Evolutionary conservation across 2,113 vertebrate genomes (phyloP).

Genomic region (Climacteris rufus): DNA sequence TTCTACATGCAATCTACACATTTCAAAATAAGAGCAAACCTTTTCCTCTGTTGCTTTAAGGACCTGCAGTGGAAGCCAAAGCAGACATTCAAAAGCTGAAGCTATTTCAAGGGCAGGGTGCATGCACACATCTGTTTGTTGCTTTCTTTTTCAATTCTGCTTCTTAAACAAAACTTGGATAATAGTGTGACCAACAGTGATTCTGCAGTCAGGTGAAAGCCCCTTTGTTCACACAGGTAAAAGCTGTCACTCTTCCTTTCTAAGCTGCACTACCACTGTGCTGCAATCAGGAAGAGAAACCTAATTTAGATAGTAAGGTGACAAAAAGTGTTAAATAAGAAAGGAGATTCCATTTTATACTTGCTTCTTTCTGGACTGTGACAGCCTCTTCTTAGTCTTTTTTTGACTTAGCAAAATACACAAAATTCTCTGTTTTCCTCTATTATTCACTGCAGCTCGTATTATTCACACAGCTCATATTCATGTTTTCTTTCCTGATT

Average conservation of each 20-base stretch:
- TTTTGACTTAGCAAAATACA: background rate
- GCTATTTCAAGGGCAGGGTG: background rate
- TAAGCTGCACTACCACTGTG: background rate
- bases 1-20: background rate
- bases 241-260: background rate
- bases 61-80: background rate
- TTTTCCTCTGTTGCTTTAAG: background rate
- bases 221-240: background rate
- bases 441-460: background rate
- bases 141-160: background rate
- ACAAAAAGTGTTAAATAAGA: background rate
- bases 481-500: background rate
- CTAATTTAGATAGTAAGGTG: background rate
- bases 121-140: background rate
- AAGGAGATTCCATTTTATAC: background rate
- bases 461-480: background rate
- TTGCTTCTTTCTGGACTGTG: background rate
- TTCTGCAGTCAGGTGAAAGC: background rate
- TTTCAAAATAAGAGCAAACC: background rate
- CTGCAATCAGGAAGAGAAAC: background rate
- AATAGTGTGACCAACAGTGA: rapidly evolving
- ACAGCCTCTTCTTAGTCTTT: background rate
- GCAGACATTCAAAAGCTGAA: background rate
- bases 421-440: background rate
- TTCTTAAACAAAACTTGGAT: background rate